Base-by-base conservation (phyloP, 2,888 invertebrate genomes). In the Drosophila pseudotakahashii region DNA sequence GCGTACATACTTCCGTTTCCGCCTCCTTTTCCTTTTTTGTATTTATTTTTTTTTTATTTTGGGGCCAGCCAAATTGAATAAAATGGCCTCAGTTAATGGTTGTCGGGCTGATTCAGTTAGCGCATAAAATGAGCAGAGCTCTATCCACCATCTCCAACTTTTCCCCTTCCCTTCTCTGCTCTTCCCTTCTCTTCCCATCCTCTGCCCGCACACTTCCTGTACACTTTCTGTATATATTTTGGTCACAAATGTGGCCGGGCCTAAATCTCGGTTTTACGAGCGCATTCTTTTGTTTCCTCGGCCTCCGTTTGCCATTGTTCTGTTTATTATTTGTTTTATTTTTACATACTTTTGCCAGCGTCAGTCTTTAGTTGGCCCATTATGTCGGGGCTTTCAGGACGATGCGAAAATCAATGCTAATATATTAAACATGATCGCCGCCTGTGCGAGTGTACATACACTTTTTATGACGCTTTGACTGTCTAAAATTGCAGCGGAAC, bases 31-130 rank as follows among this genome's bases (percentile, higher is more conserved):
- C 32, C 48, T n/a, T 37, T 58, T 48, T 55, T 47, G 42, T 41
- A 36, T 70, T 34, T 61, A 64, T 50, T 72, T 48, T 34, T 61
- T 72, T 50, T 72, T 48, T 71, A 51, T 71, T 71, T 70, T 60
- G 60, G 64, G 64, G 48, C 66, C 70, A 70, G 78, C 82, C 73
- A 87, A 87, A 84, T 84, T 85, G 89, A 87, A 88, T 83, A 80
- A 85, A 89, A 88, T 85, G 87, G 86, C 78, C 85, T 73, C 81
- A 88, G 83, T 87, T 87, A 88, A 88, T 88, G 89, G 86, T 78
- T 83, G 83, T 85, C 85, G 85, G 84, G 82, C 84, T 84, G 88
- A 84, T 83, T 83, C 82, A 83, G 86, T 85, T 80, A 87, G 83
- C 84, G 83, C 81, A 84, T 87, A 84, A 84, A 84, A 87, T 87